Base-by-base conservation (phyloP, 2,888 invertebrate genomes). In the Chorisops tibialis region DNA sequence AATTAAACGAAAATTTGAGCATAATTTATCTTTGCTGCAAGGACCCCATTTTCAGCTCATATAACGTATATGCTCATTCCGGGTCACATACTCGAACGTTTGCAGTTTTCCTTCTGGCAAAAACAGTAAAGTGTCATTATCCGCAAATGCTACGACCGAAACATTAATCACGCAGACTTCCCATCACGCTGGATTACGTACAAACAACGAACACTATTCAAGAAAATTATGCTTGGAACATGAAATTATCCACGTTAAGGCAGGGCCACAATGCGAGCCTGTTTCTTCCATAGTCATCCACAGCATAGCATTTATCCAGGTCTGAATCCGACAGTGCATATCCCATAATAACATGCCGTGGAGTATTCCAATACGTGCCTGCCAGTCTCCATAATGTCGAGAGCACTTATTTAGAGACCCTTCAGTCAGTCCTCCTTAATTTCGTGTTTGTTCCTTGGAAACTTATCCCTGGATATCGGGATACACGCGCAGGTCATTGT, bases 101-200 rank as follows among this genome's bases (percentile, higher is more conserved):
- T 30, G 30, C 30, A 30, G 30, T 30, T 30, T 9, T 30, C 5
- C 30, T 30, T 30, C 5, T 30, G 30, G 30, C 30, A 56, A 54
- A 54, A 37, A 54, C 45, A 56, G 43, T n/a, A 43, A 41, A 43
- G 43, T 56, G 56, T 56, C 56, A 56, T 56, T 56, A 56, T 56
- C 56, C 43, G 30, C 56, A 43, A 56, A 56, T 56, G 56, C 56
- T 56, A 56, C 45, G 56, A 45, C 43, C 19, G 30, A 56, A 43
- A 45, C 56, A 56, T 56, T 56, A 56, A 56, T 56, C 56, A 56
- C 56, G 43, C 45, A 45, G 56, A 24, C 56, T 43, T 56, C 56
- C 56, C 52, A 54, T 54, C 52, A 54, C 35, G 24, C 30, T 43
- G 45, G 56, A 56, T 56, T 56, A 56, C 21, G 45, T 43, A 30